Conservation (phyloP, 1,140 invertebrate genomes). For the Megalonaias nervosa region DNA sequence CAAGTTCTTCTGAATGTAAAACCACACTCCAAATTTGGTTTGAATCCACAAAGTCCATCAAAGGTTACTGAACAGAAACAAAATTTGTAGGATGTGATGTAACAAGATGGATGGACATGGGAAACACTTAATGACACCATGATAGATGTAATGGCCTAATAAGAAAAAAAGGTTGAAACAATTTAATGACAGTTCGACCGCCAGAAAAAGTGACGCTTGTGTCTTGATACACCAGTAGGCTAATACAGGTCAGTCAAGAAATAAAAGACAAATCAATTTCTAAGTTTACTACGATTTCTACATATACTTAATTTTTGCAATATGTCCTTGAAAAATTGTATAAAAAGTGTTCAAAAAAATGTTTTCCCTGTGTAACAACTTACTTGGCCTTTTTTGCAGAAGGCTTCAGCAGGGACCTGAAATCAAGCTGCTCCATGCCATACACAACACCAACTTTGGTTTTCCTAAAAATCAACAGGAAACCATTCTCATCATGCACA, state of each 20-base stretch:
- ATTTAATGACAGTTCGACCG: neutral
- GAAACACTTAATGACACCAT: no score
- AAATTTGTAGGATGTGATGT: no score
- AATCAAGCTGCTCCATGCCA: slow-evolving; percentile 47
- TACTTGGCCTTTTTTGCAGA: slow-evolving; percentile 37
- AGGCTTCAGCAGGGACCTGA: slow-evolving; percentile 45
- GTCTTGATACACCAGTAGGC: neutral
- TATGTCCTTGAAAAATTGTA: neutral
- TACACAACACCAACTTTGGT: slow-evolving; percentile 48
- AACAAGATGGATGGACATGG: no score
- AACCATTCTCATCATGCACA: slow-evolving; percentile 15
- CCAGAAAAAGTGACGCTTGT: neutral
- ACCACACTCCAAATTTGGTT: no score
- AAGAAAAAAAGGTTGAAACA: no score
- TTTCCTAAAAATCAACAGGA: slow-evolving; percentile 31
- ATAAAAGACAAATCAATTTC: neutral
- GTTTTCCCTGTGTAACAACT: slow-evolving; percentile 1
- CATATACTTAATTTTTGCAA: no score
- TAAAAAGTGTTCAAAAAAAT: neutral
- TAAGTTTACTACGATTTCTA: neutral
- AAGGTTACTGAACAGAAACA: no score
- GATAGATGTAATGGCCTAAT: no score
- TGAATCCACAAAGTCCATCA: no score
- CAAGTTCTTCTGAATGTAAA: no score
- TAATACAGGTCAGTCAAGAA: neutral